A percentile compares a stretch with the other conserved stretches of the same genome.
Evolutionary conservation across 2,797 vertebrate species (phyloP).

Genomic region (Trachurus trachurus): DNA sequence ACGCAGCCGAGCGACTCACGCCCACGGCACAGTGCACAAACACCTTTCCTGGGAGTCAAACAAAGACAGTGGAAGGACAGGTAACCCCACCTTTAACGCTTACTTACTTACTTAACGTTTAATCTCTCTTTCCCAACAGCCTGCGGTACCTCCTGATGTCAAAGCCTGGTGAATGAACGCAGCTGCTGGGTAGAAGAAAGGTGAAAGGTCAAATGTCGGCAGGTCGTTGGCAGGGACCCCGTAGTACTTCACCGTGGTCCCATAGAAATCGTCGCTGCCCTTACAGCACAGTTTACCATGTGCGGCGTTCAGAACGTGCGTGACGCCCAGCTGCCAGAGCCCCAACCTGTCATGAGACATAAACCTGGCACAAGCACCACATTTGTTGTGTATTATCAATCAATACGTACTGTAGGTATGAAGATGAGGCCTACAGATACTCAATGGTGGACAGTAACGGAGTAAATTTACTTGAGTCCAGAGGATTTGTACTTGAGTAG

Average conservation of each 20-base stretch:
- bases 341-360: constrained; percentile 83
- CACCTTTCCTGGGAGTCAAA: constrained; percentile 77
- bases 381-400: constrained; percentile 7
- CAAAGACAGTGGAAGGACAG: neutral
- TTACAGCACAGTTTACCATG: constrained; percentile 90
- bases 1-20: constrained; percentile 85
- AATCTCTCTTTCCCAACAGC: neutral
- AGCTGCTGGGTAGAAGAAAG: constrained; percentile 82
- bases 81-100: no score
- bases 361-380: constrained; percentile 65
- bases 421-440: constrained; percentile 57
- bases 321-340: constrained; percentile 88
- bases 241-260: constrained; percentile 84
- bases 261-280: constrained; percentile 86
- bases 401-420: neutral
- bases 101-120: no score
- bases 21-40: constrained; percentile 88
- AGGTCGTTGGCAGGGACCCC: constrained; percentile 84
- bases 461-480: no score
- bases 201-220: constrained; percentile 83
- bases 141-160: constrained; percentile 80
- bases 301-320: constrained; percentile 88
- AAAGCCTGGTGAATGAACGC: constrained; percentile 84
- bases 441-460: no score
- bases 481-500: no score